Evolutionary conservation across 1,140 invertebrate genomes (phyloP).

Genomic region (Apocrypta bakeri): DNA sequence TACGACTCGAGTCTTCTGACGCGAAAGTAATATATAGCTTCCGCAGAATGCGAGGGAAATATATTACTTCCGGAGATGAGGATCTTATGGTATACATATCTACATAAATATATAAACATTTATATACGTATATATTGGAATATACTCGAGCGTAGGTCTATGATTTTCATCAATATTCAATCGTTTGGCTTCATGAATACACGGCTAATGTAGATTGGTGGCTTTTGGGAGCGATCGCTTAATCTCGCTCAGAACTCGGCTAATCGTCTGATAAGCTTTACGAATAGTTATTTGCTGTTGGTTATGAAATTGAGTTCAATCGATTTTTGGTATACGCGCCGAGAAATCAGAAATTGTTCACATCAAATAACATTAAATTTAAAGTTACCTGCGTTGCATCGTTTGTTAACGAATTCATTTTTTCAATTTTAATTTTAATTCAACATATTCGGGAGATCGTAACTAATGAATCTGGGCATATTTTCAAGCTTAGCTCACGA

Average conservation of each 20-base stretch:
- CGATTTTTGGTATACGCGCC: background rate
- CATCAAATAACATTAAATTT: too few relatives aligned
- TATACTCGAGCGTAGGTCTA: background rate
- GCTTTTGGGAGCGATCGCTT: background rate
- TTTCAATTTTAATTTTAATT: too few relatives aligned
- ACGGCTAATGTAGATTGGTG: background rate
- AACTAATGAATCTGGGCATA: too few relatives aligned
- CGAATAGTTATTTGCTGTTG: background rate
- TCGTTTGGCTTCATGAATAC: background rate
- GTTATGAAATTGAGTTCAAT: background rate
- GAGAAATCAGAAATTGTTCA: background rate
- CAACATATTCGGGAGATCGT: too few relatives aligned
- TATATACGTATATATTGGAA: background rate
- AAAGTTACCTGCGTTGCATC: too few relatives aligned
- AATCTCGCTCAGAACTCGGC: background rate
- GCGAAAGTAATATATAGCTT: background rate
- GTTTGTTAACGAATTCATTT: too few relatives aligned
- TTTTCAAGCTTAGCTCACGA: too few relatives aligned
- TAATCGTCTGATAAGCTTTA: background rate
- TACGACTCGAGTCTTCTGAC: background rate
- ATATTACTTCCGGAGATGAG: background rate
- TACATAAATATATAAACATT: too few relatives aligned
- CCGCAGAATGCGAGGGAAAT: background rate
- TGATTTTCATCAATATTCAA: background rate
- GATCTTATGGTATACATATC: background rate